These are phyloP conservation scores for Dryobates pubescens DNA, from an alignment of 2,797 vertebrate genomes.

Conservation along the genomic window DNA sequence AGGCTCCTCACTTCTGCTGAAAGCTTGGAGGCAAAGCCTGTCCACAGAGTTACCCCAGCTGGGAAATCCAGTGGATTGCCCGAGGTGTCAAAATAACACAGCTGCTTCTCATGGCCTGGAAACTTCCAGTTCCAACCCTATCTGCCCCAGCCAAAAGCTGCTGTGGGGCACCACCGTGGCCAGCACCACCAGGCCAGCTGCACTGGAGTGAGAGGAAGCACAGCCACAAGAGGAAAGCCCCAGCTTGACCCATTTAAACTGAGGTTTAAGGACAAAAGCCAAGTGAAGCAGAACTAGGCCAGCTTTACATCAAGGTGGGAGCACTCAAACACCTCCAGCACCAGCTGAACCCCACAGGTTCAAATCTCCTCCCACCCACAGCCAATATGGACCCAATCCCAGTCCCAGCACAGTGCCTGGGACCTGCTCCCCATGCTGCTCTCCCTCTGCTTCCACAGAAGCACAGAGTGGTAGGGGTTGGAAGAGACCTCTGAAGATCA, in stretches of 20 bases:
- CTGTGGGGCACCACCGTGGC: neutral
- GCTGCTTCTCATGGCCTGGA: neutral
- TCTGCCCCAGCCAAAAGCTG: neutral
- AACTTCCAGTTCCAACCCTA: fast-evolving
- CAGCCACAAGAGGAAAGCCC: too few relatives aligned
- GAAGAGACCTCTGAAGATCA: too few relatives aligned
- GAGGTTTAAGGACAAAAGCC: too few relatives aligned
- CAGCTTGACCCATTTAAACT: too few relatives aligned
- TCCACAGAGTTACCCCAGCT: neutral
- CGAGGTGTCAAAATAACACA: neutral
- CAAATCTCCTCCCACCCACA: neutral
- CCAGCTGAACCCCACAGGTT: neutral
- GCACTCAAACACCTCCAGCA: neutral
- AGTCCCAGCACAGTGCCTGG: neutral
- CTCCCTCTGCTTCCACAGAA: neutral
- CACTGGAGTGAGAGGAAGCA: neutral
- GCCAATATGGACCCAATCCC: fast-evolving
- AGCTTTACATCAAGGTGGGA: neutral
- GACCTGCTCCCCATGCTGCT: fast-evolving
- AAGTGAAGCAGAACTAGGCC: too few relatives aligned
- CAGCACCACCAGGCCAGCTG: neutral
- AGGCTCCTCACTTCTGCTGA: neutral
- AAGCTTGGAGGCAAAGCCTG: neutral
- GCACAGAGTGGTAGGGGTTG: too few relatives aligned
- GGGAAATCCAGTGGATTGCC: neutral